Evolutionary conservation across 2,797 vertebrate species (phyloP).

Genomic region (Ambastaia sidthimunki): DNA sequence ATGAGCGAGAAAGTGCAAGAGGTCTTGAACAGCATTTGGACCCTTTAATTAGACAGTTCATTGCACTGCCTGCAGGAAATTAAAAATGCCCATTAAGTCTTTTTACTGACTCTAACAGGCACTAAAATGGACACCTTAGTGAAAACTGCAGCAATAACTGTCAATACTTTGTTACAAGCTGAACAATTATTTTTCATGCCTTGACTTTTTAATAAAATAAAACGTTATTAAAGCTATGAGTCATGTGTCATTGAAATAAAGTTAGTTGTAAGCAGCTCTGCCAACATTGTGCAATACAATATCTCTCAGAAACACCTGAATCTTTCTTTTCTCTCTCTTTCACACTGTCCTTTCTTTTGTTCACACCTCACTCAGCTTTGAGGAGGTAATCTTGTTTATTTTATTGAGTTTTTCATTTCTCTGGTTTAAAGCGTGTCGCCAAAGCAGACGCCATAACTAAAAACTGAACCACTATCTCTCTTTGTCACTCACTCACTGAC

Average conservation of each 20-base stretch:
- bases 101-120: conserved; percentile 15
- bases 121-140: conserved; percentile 20
- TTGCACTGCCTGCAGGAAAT: conserved; percentile 30
- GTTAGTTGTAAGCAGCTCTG: background rate
- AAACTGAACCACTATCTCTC: conserved; percentile 2
- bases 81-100: conserved; percentile 25
- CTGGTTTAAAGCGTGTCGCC: conserved; percentile 35
- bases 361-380: conserved; percentile 60
- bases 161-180: background rate
- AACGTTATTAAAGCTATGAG: background rate
- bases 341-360: conserved; percentile 12
- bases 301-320: conserved; percentile 47
- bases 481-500: no score
- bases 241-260: background rate
- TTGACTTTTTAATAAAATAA: background rate
- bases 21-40: conserved; percentile 34
- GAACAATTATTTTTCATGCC: background rate
- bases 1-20: conserved; percentile 24
- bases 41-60: conserved; percentile 35
- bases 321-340: conserved; percentile 52
- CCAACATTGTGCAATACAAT: conserved; percentile 56
- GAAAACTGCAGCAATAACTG: background rate
- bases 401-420: conserved; percentile 70
- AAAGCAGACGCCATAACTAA: conserved; percentile 14
- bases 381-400: conserved; percentile 73